Conservation (phyloP, 2,888 invertebrate genomes). For the Xanthia togata region DNA sequence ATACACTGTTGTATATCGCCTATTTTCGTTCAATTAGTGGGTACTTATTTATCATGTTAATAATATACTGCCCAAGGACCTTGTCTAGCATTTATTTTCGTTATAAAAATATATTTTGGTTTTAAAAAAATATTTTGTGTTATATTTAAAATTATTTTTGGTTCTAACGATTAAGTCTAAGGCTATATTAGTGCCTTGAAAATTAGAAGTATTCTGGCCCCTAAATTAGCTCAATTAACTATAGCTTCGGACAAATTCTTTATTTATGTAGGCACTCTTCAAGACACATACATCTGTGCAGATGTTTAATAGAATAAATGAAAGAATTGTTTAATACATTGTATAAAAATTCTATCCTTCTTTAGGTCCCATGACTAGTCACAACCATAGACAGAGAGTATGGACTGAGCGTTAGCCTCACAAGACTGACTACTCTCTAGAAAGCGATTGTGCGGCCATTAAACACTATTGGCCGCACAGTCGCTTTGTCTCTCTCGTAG, state of each 20-base stretch:
- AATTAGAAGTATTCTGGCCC: slow-evolving; percentile 1
- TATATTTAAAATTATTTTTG: slow-evolving; percentile 29
- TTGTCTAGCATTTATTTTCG: slow-evolving; percentile 36
- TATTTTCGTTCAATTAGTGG: slow-evolving; percentile 30
- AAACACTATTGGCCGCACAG: no score
- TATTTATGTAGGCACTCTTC: not conserved
- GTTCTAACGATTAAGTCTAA: not conserved
- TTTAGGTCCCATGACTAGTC: not conserved
- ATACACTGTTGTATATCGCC: slow-evolving; percentile 27
- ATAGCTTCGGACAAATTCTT: not conserved
- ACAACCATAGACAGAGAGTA: not conserved
- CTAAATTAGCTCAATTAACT: slow-evolving; percentile 22
- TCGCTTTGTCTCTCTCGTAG: no score
- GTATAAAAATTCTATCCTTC: not conserved
- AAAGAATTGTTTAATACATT: not conserved
- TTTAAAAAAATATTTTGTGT: slow-evolving; percentile 30
- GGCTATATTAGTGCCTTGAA: slow-evolving; percentile 29
- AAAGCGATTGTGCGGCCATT: no score
- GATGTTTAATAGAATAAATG: not conserved
- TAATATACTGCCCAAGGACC: slow-evolving; percentile 25
- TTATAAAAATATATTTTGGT: slow-evolving; percentile 32
- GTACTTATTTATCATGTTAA: slow-evolving; percentile 55
- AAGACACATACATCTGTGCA: not conserved
- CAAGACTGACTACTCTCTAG: not conserved
- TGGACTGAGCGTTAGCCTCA: not conserved